Conservation (phyloP, 2,888 invertebrate species). For the Ectemnius continuus region DNA sequence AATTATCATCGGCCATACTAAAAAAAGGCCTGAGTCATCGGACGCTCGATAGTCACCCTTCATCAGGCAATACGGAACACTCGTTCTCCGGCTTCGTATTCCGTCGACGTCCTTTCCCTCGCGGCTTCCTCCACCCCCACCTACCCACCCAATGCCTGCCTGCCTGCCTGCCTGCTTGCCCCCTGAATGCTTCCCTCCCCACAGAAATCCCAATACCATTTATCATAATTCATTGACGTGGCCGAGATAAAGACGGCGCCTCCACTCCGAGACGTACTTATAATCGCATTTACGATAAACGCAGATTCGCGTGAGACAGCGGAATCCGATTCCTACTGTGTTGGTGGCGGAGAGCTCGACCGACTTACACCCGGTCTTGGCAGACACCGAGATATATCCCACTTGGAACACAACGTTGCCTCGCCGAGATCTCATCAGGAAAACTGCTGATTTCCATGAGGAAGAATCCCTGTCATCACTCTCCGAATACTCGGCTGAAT, state of each 20-base stretch:
- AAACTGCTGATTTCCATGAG: too few species aligned
- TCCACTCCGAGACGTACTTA: conserved; percentile 18
- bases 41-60: conserved; percentile 64
- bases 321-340: conserved; percentile 5
- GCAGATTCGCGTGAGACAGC: conserved; percentile 13
- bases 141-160: not conserved
- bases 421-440: too few species aligned
- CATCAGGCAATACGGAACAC: conserved; percentile 51
- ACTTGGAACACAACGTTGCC: too few species aligned
- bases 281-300: conserved; percentile 19
- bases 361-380: too few species aligned
- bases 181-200: conserved; percentile 15
- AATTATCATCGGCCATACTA: conserved; percentile 72
- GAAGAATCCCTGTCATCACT: too few species aligned
- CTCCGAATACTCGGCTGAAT: too few species aligned
- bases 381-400: too few species aligned
- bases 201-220: conserved; percentile 33
- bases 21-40: conserved; percentile 74
- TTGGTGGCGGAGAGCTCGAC: too few species aligned
- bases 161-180: conserved; percentile 4
- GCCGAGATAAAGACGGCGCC: conserved; percentile 28
- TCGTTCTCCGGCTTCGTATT: conserved; percentile 46
- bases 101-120: conserved; percentile 37
- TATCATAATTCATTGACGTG: conserved; percentile 48
- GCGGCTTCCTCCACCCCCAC: conserved; percentile 30